Base-by-base conservation (phyloP, 2,113 vertebrate species). In the Chaetodon trifascialis region DNA sequence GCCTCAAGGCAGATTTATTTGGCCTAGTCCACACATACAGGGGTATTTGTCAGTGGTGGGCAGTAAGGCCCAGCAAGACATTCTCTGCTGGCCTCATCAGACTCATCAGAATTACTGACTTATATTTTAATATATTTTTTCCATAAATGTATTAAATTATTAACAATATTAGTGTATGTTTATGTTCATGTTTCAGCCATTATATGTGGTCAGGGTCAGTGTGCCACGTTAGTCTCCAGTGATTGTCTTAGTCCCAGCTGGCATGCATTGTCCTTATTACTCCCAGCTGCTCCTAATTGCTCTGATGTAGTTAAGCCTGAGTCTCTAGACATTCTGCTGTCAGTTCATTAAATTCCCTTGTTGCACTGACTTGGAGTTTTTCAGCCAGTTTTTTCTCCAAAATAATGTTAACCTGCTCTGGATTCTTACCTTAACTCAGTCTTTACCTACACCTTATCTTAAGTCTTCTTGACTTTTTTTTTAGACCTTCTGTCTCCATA, bases 261-360 rank as follows among this genome's bases (percentile, higher is more conserved):
- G 40, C 12, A 2, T 42, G 25, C 30, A 40, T 42, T 72, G 69
- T 68, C 54, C 51, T 42, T 7, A 36, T 60, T 30, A 70, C 19
- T 70, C 19, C 23, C 60, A 80, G 38, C 49, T 76, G 62, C 47
- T 56, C 11, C 36, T 56, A 71, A 78, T 64, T 52, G 25, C 17
- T 38, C n/a, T 15, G 14, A 58, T 51, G 23, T 73, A 83, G 69
- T 82, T 70, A 74, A 73, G 56, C 40, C 12, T 0, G 0, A 23
- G 62, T 70, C 49, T 46, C 44, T 42, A 7, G 54, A 30, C 47
- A 9, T 21, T 67, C 38, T 40, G 38, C 38, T 40, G 38, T 5
- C 74, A 15, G 17, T 16, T 82, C 46, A 44, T 40, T 25, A 17
- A 34, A 40, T 62, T 30, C 2, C 19, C 46, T 19, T 30, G 49